Conservation (phyloP, 2,113 vertebrate genomes). For the Limnothrissa miodon region DNA sequence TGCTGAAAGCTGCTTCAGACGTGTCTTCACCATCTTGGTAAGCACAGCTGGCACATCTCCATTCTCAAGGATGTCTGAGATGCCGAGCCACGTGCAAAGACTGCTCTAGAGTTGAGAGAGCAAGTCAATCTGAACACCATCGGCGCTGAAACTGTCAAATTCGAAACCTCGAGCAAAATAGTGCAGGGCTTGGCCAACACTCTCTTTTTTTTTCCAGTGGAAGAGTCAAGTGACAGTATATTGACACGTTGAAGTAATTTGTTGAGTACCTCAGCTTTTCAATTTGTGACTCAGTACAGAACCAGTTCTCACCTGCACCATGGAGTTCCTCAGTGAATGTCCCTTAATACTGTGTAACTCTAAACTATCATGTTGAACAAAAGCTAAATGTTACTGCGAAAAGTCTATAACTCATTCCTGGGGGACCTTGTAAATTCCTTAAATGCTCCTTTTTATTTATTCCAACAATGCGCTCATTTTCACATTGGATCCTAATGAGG, state of each 20-base stretch:
- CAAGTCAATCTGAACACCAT: not conserved
- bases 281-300: not conserved
- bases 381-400: not conserved
- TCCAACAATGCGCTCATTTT: constrained; percentile 8
- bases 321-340: not conserved
- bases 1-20: constrained; percentile 9
- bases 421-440: constrained; percentile 17
- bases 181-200: not conserved
- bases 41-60: constrained; percentile 8
- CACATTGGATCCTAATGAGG: constrained; percentile 16
- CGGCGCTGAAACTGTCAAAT: not conserved
- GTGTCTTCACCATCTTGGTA: not conserved
- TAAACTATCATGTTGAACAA: constrained; percentile 18
- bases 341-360: not conserved
- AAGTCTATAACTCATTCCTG: constrained; percentile 1
- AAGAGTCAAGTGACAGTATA: not conserved
- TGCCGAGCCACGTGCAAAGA: not conserved
- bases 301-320: constrained; percentile 5
- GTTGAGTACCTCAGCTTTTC: not conserved
- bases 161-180: not conserved
- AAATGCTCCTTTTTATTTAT: not conserved
- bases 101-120: not conserved
- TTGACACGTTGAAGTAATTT: constrained; percentile 8
- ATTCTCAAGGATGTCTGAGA: not conserved
- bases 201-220: not conserved